These are phyloP conservation scores for Calephelis virginiensis DNA, from an alignment of 1,140 invertebrate species.

Conservation along the genomic window DNA sequence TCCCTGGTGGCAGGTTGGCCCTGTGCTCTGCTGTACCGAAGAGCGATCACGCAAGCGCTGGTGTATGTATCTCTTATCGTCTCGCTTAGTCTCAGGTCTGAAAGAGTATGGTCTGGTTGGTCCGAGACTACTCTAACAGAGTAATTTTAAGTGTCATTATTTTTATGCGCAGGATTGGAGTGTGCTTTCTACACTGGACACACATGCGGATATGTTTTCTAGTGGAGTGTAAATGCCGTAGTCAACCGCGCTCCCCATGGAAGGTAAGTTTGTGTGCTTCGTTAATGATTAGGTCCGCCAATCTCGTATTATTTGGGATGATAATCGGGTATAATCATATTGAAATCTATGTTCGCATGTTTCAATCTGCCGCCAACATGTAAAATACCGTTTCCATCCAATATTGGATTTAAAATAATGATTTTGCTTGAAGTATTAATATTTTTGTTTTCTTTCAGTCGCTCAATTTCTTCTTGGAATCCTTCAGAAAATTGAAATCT, in stretches of 20 bases:
- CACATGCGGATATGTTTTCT: slow-evolving; percentile 5
- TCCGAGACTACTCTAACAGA: no score
- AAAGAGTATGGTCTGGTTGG: no score
- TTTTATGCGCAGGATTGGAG: background rate
- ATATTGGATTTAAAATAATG: slow-evolving; percentile 3
- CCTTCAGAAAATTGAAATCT: no score
- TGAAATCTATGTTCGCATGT: slow-evolving; percentile 40
- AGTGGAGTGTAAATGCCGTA: background rate
- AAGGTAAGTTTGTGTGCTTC: slow-evolving; percentile 24
- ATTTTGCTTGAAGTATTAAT: slow-evolving; percentile 1
- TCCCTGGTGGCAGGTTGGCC: no score
- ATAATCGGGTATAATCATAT: slow-evolving; percentile 61
- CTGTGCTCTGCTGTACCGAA: no score
- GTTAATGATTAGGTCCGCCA: slow-evolving; percentile 46
- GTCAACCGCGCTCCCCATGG: slow-evolving; percentile 29
- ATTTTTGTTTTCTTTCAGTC: background rate
- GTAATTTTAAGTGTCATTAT: no score
- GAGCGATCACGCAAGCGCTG: no score
- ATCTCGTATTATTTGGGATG: slow-evolving; percentile 38
- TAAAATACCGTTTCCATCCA: background rate
- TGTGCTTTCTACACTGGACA: no score
- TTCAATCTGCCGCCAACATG: slow-evolving; percentile 41
- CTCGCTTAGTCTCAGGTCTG: no score
- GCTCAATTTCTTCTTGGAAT: background rate
- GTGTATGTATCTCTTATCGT: no score